phyloP scores from a whole-genome alignment of 2,113 vertebrate genomes.

The Triplophysa dalaica region DNA sequence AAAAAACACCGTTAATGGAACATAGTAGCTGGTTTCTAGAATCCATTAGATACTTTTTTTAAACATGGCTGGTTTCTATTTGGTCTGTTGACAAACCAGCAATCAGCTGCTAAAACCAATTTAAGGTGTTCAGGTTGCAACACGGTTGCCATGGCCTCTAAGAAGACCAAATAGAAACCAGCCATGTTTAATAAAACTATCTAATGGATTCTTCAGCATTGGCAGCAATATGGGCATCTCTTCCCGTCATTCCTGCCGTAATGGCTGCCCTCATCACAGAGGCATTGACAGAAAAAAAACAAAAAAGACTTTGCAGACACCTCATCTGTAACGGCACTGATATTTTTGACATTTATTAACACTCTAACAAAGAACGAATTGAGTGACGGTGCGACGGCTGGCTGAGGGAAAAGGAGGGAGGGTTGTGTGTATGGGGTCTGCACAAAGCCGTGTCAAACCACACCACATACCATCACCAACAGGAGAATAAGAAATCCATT shows the following conservation, averaged over 20 bases:
- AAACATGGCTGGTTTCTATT: no score
- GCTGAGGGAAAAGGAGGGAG: neutral
- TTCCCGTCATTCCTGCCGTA: neutral
- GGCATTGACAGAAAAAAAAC: slow-evolving; percentile 16
- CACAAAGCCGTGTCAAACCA: slow-evolving; percentile 53
- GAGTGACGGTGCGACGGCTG: slow-evolving; percentile 48
- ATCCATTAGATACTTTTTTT: no score
- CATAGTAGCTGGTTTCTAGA: no score
- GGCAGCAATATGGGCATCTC: neutral
- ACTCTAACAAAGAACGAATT: slow-evolving; percentile 51
- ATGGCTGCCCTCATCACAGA: slow-evolving; percentile 10
- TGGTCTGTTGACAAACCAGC: no score
- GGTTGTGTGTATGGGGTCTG: slow-evolving; percentile 39
- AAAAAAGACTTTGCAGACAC: slow-evolving; percentile 30
- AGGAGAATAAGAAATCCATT: slow-evolving; percentile 52
- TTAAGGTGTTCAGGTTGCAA: no score
- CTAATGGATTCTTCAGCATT: neutral
- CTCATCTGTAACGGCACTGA: slow-evolving; percentile 51
- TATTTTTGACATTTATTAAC: slow-evolving; percentile 55
- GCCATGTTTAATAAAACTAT: neutral
- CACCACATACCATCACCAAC: slow-evolving; percentile 50
- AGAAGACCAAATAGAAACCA: no score
- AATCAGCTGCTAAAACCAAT: no score
- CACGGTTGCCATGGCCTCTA: no score
- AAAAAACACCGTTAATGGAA: no score